Base-by-base conservation (phyloP, 1,140 invertebrate species). In the Atta texana region DNA sequence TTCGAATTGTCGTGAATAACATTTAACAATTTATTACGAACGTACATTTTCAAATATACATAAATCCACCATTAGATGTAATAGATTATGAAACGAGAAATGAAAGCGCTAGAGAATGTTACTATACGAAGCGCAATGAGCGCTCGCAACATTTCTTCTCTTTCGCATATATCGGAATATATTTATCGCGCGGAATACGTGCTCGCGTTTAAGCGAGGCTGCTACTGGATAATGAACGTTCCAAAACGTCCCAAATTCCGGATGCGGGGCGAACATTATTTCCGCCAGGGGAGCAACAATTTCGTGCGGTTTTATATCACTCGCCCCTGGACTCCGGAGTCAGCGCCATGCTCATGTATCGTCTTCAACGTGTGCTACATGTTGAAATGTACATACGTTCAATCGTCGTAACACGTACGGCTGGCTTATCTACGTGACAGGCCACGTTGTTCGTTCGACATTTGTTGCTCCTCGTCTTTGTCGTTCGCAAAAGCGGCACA, bases 281-380 rank as follows among this genome's bases (percentile, higher is more conserved):
- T 89, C 74, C 84, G 85, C 28, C 86, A 39, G 18, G 87, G 90
- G 90, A 91, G 85, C 86, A 91, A 91, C 90, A 89, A 92, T 92
- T 91, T 91, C 85, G 68, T 80, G 61, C 57, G 85, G 84, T 88
- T 92, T 91, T 91, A 91, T 90, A 90, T 91, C 66, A 82, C 49
- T 31, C 31, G 4, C 12, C 51, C 49, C 31, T 16, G 31, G 31
- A 34, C 51, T 34, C 31, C n/a, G 49, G 24, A 21, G 63, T 28
- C 59, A 24, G 55, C 51, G 21, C 14, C 16, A 14, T 7, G 24
- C 28, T 78, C 49, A 24, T 80, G 59, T 44, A 59, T 49, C 71
- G 61, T 89, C 81, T 82, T 87, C 85, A 82, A 75, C 64, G 86
- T 75, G 74, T 87, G 59, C 16, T 63, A 88, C 69, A 80, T 89